Evolutionary conservation across 1,140 invertebrate genomes (phyloP), one percentile per base, ranked within the genome.

Genomic region (Panonychus citri): DNA sequence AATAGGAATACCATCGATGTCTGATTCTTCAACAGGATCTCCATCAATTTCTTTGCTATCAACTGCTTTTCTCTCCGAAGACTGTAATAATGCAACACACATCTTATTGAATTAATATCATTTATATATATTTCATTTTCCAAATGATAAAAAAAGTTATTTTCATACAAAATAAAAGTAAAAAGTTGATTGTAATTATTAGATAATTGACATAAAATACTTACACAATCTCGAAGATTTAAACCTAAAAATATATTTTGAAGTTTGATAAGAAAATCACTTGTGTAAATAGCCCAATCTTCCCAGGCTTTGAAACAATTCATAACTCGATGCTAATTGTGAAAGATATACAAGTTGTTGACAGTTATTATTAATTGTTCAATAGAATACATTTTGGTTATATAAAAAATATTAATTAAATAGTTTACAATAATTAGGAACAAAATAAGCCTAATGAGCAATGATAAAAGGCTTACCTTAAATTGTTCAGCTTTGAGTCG

Each of bases 241-340:
- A 80, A 66, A 4, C 88, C 88, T 13, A 89, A 71, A 65, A 99
- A 98, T 13, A 85, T 77, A 68, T 91, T 89, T 66, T 91, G 86
- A 42, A 95, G 71, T 67, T 80, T 81, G 50, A 86, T 78, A 28
- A 99, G 73, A 70, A 88, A 89, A 59, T 97, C 90, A 62, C 83
- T 82, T 0, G 91, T 85, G 74, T 98, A 99, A 52, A 99, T 80
- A 30, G 85, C 79, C 82, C 90, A 95, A 64, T 99, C 95, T 71
- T 95, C 89, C 93, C 94, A 98, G 2, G 90, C 88, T 66, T 85
- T 78, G 66, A 98, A 83, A 64, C 89, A 85, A 64, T 80, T 77
- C 74, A 91, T 83, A n/a, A 98, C 83, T 58, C 93, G 77, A 62
- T 89, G 81, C 72, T 74, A 64, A 53, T 30, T 55, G 42, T 28